These are phyloP conservation scores for Leptogaster cylindrica DNA, from an alignment of 2,888 invertebrate genomes.

Conservation along the genomic window DNA sequence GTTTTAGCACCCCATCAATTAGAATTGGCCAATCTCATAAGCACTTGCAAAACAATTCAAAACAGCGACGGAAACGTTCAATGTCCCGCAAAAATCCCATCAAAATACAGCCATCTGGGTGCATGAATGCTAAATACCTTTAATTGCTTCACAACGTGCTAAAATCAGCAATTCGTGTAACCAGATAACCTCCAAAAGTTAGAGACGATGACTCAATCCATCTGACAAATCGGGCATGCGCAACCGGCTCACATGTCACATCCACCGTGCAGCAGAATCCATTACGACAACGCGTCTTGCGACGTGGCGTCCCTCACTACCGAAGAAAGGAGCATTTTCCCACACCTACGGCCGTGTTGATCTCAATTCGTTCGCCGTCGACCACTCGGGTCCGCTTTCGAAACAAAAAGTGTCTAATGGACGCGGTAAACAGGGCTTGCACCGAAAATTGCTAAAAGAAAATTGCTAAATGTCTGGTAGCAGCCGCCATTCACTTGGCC, in stretches of 20 bases:
- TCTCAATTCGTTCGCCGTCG: slow-evolving; percentile 13
- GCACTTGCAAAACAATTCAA: too few relatives aligned
- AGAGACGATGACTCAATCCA: slow-evolving; percentile 25
- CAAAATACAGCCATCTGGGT: too few relatives aligned
- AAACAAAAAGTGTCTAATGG: slow-evolving; percentile 37
- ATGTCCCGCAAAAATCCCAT: too few relatives aligned
- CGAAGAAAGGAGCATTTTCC: slow-evolving; percentile 34
- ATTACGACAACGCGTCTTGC: slow-evolving; percentile 24
- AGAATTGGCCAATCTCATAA: too few relatives aligned
- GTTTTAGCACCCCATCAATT: too few relatives aligned
- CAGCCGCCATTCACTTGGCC: slow-evolving; percentile 27
- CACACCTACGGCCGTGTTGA: slow-evolving; percentile 27
- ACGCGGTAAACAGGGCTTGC: slow-evolving; percentile 31
- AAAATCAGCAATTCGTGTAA: slow-evolving; percentile 13
- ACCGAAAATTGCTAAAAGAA: slow-evolving; percentile 35
- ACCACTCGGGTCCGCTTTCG: slow-evolving; percentile 19
- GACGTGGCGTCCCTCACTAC: slow-evolving; percentile 25
- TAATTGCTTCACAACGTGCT: too few relatives aligned
- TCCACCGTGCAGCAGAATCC: slow-evolving; percentile 20
- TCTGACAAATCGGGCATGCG: slow-evolving; percentile 31
- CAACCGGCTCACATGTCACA: slow-evolving; percentile 32
- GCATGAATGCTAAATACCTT: too few relatives aligned
- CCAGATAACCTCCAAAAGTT: slow-evolving; percentile 19
- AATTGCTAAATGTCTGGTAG: slow-evolving; percentile 23
- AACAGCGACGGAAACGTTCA: too few relatives aligned